These are phyloP conservation scores for Spatula versicolor DNA, from an alignment of 2,797 vertebrate genomes.

Conservation along the genomic window DNA sequence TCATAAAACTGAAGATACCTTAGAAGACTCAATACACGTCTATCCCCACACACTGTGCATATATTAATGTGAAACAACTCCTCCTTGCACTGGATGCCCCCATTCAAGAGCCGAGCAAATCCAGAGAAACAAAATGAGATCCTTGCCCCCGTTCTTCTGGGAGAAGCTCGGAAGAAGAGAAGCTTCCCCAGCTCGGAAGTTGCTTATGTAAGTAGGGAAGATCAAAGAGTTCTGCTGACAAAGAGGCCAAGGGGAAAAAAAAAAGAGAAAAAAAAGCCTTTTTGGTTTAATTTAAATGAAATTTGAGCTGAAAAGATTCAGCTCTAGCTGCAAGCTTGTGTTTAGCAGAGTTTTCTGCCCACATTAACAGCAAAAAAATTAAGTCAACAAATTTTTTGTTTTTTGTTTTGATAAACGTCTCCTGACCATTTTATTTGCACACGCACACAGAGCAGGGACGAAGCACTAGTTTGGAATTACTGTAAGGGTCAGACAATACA, in stretches of 20 bases:
- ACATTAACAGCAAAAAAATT: background rate
- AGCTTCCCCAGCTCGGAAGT: background rate
- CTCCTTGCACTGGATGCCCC: too few relatives aligned
- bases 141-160: background rate
- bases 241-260: background rate
- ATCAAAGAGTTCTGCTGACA: background rate
- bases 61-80: too few relatives aligned
- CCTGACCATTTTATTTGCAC: background rate
- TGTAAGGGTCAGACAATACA: background rate
- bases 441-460: background rate
- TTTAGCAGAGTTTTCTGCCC: background rate
- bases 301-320: background rate
- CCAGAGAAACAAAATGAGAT: background rate
- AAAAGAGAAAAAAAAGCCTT: background rate
- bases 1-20: too few relatives aligned
- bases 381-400: background rate
- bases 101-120: background rate
- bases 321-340: background rate
- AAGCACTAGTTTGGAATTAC: background rate
- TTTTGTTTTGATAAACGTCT: background rate
- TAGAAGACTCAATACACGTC: background rate
- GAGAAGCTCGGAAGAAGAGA: background rate
- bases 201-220: background rate
- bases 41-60: background rate
- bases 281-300: background rate